Evolutionary conservation across 2,113 vertebrate genomes (phyloP).

Genomic region (Ophthalmolycus amberensis): DNA sequence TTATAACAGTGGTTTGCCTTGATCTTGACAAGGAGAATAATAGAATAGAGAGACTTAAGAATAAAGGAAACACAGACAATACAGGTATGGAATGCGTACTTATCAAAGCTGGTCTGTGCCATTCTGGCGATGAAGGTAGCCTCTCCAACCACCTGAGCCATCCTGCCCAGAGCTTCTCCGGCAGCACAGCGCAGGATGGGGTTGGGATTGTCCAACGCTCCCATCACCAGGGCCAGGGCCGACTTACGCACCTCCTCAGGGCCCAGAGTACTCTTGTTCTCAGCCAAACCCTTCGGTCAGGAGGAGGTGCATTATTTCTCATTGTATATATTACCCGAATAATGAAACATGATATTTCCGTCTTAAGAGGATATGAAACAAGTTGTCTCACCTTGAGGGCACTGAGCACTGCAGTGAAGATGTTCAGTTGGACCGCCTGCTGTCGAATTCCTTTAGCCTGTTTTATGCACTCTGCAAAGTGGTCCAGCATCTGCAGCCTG

Average conservation of each 20-base stretch:
- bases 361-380: background rate
- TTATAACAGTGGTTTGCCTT: background rate
- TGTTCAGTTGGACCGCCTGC: conserved; percentile 98
- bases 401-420: conserved; percentile 98
- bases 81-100: conserved; percentile 82
- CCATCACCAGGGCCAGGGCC: conserved; percentile 97
- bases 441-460: conserved; percentile 98
- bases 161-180: conserved; percentile 96
- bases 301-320: background rate
- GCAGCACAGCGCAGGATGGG: conserved; percentile 97
- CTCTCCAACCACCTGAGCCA: conserved; percentile 99
- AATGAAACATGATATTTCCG: background rate
- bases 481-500: conserved; percentile 98
- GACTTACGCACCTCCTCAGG: conserved; percentile 98
- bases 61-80: background rate
- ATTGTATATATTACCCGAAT: background rate
- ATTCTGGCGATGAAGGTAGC: conserved; percentile 98
- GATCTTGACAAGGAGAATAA: background rate
- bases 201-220: conserved; percentile 97
- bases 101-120: conserved; percentile 99
- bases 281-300: conserved; percentile 91
- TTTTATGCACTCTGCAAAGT: conserved; percentile 99
- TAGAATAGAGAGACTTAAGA: background rate
- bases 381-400: conserved; percentile 91
- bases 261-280: conserved; percentile 97